A percentile compares a stretch with the other conserved stretches of the same genome.
These are phyloP conservation scores for Tetragonisca angustula DNA, from an alignment of 2,888 invertebrate genomes.

Conservation along the genomic window DNA sequence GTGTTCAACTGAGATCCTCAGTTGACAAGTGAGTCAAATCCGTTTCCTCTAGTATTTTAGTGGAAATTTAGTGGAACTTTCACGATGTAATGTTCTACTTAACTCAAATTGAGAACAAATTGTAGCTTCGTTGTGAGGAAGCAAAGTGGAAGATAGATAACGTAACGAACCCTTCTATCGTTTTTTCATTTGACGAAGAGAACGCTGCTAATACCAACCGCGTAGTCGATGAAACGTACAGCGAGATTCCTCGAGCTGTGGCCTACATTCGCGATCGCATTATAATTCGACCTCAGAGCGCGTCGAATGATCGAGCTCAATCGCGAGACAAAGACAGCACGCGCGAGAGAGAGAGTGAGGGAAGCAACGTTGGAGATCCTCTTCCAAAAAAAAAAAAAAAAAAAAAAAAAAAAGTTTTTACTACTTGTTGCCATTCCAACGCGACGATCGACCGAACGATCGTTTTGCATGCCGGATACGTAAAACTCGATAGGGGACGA, in stretches of 20 bases:
- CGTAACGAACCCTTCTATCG: no score
- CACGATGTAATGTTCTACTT: no score
- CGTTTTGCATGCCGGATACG: slow-evolving; percentile 68
- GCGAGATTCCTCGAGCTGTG: slow-evolving; percentile 24
- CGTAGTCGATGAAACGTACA: neutral
- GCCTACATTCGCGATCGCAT: slow-evolving; percentile 24
- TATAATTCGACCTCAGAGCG: slow-evolving; percentile 24
- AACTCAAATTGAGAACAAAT: no score
- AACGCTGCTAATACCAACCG: neutral
- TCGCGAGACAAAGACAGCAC: neutral
- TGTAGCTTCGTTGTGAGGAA: no score
- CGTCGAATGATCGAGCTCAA: neutral
- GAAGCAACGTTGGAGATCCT: slow-evolving; percentile 32
- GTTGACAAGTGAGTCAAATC: no score
- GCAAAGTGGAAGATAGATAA: no score
- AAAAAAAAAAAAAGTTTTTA: slow-evolving; percentile 49
- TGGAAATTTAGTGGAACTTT: no score
- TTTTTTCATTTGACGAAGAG: neutral
- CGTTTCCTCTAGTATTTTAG: no score
- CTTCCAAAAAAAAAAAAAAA: slow-evolving; percentile 11
- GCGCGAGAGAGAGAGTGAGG: neutral
- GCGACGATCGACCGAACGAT: slow-evolving; percentile 21
- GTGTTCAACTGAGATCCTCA: no score
- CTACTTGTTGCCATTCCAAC: slow-evolving; percentile 68
- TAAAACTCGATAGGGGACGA: slow-evolving; percentile 43